Base-by-base conservation (phyloP, 2,797 vertebrate genomes). In the Enteromius trimaculatus region DNA sequence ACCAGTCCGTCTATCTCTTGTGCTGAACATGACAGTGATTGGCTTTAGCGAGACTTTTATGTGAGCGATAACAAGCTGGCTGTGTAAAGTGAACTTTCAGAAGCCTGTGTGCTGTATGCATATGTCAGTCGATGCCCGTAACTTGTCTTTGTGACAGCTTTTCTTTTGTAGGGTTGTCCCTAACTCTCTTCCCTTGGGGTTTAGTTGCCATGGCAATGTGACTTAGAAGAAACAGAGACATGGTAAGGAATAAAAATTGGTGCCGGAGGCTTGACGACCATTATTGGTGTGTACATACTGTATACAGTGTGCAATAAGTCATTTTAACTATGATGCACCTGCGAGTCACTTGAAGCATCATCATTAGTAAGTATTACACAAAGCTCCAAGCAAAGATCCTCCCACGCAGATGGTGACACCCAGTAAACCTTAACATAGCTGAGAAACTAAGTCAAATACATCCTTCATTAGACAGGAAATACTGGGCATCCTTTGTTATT, bases 181-280 rank as follows among this genome's bases (percentile, higher is more conserved):
- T 87, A 74, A 66, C 49, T 86, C 79, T 85, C 89, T 87, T 91
- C 89, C 89, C 89, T 90, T 86, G 89, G 92, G 92, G 89, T 90
- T 92, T 90, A 85, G 95, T 95, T 95, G 92, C 94, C 91, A 95
- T 95, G 93, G 93, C 68, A 86, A 95, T 93, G 77, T 78, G 88
- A 89, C 85, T 80, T 86, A 82, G 87, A 91, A 89, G 89, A 91
- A 89, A 84, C 84, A 77, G 66, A 89, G 90, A 88, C 78, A 90
- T 87, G 89, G 90, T 90, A 91, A 91, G 88, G 89, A 93, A 92
- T 89, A 86, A 91, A 88, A 91, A 89, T 90, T 88, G 89, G 90
- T 85, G 87, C 90, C 92, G 92, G 92, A 88, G 92, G 91, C 85
- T 83, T 79, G 74, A 82, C 74, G 58, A 23, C 29, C 16, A 31